Base-by-base conservation (phyloP, 2,113 vertebrate genomes). In the Nettapus auritus region DNA sequence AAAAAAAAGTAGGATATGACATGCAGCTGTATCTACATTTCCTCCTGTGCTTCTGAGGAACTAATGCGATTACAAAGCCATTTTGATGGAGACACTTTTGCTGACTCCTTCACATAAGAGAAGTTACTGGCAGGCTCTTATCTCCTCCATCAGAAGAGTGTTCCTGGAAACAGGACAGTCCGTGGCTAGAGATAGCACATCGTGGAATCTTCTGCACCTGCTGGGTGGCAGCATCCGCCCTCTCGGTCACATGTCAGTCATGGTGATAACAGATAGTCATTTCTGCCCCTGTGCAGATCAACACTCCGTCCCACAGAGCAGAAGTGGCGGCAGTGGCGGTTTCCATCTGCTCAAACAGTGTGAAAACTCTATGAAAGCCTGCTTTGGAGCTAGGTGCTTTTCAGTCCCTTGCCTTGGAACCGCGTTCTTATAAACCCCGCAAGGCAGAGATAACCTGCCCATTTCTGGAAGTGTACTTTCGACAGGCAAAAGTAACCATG, bases 101-200 rank as follows among this genome's bases (percentile, higher is more conserved):
- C 60, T 85, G 79, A 87, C 63, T 88, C 64, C 68, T 76, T 71
- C 31, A 73, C 20, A 20, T 22, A 59, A 55, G 46, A 91, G 66
- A 68, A 97, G 78, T 93, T 93, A 50, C 57, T 93, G 90, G 31
- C 42, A 82, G 70, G 40, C 52, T 88, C 55, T 97, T 96, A 97
- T 93, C 62, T 59, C 29, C 59, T 91, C 50, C 75, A 93, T 96
- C 93, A 84, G 69, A 85, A 90, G 89, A 92, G 55, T 33, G 69
- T 89, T 89, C 73, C 86, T 95, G 89, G 92, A 93, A 97, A 74
- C 69, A 94, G 82, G 94, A 96, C 79, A 88, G 84, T 95, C 76
- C 28, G 33, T 36, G 66, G 94, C 76, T 68, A 77, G 77, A 90
- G 89, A 95, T 95, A 96, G 90, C 34, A 52, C 91, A 82, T 63